Percentiles rank a stretch among this genome's conserved stretches.
Conservation (phyloP, 2,797 vertebrate species). For the Myioborus miniatus region DNA sequence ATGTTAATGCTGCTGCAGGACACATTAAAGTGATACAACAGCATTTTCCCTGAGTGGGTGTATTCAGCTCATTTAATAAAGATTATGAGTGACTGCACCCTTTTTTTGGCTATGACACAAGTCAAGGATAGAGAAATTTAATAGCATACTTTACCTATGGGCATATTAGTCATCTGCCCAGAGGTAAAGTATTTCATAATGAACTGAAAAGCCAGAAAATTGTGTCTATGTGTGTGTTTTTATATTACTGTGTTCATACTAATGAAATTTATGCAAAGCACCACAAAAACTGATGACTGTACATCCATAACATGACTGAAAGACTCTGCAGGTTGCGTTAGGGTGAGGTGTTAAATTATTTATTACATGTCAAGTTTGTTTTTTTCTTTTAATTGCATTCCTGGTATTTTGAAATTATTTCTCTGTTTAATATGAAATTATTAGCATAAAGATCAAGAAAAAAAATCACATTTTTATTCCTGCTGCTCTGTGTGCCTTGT, state of each 20-base stretch:
- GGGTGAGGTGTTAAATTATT: constrained; percentile 19
- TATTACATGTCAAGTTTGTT: background rate
- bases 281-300: background rate
- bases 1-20: constrained; percentile 39
- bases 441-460: background rate
- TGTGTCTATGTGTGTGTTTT: constrained; percentile 37
- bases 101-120: constrained; percentile 48
- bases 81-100: constrained; percentile 62
- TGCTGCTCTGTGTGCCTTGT: background rate
- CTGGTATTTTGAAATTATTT: constrained; percentile 26
- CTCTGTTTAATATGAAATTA: background rate
- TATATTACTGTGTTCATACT: constrained; percentile 14
- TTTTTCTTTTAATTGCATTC: background rate
- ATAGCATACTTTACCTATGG: constrained; percentile 13
- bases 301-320: background rate
- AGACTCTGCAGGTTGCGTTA: background rate
- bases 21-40: background rate
- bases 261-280: constrained; percentile 55
- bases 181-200: constrained; percentile 68
- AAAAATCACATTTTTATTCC: background rate
- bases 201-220: constrained; percentile 46
- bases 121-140: constrained; percentile 63
- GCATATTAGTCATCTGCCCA: constrained; percentile 69
- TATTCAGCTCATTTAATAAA: constrained; percentile 53
- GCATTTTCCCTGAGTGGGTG: constrained; percentile 55